phyloP scores from a whole-genome alignment of 2,888 invertebrate species.

The Drosophila pseudotakahashii region DNA sequence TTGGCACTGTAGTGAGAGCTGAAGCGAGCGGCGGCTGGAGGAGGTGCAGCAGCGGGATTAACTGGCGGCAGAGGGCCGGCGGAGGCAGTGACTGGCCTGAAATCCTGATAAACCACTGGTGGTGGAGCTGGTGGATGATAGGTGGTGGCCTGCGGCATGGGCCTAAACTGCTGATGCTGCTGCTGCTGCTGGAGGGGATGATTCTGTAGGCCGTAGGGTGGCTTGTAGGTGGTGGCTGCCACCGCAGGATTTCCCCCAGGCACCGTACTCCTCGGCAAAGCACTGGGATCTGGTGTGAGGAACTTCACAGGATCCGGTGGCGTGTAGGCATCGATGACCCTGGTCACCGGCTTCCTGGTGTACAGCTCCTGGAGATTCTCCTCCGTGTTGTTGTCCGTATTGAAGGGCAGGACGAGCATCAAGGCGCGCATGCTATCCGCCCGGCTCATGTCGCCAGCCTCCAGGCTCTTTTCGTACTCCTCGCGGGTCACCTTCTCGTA shows the following conservation, averaged over 20 bases:
- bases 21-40: slow-evolving; percentile 62
- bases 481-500: slow-evolving; percentile 84
- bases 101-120: slow-evolving; percentile 69
- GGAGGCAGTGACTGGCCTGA: slow-evolving; percentile 63
- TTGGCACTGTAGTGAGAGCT: slow-evolving; percentile 85
- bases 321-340: slow-evolving; percentile 81
- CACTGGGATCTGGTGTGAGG: slow-evolving; percentile 74
- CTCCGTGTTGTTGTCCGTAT: slow-evolving; percentile 82
- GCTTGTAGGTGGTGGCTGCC: slow-evolving; percentile 85
- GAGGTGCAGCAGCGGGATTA: neutral
- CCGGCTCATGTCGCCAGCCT: slow-evolving; percentile 82
- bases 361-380: slow-evolving; percentile 83
- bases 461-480: slow-evolving; percentile 83
- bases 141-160: slow-evolving; percentile 75
- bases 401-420: slow-evolving; percentile 84
- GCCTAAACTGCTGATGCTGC: slow-evolving; percentile 38
- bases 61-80: slow-evolving; percentile 1
- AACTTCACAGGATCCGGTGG: slow-evolving; percentile 80
- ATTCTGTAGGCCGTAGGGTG: slow-evolving; percentile 77
- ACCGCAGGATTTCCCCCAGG: slow-evolving; percentile 78
- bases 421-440: slow-evolving; percentile 84
- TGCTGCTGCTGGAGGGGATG: slow-evolving; percentile 21
- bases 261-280: slow-evolving; percentile 72
- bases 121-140: slow-evolving; percentile 74
- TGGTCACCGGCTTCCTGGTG: slow-evolving; percentile 83